Conservation (phyloP, 2,888 invertebrate genomes). For the Petrolisthes cinctipes region DNA sequence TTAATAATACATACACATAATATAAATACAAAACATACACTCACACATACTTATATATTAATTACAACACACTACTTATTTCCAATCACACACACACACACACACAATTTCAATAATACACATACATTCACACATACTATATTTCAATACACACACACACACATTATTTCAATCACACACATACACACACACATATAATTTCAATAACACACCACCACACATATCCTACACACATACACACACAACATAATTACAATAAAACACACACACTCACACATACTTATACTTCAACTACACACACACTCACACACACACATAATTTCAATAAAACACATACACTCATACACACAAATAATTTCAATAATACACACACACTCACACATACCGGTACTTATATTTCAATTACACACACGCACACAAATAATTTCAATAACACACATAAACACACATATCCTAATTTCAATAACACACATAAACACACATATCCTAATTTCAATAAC, state of each 20-base stretch:
- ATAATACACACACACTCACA: background rate
- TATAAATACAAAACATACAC: background rate
- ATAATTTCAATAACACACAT: background rate
- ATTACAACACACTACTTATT: background rate
- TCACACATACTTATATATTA: background rate
- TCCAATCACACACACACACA: background rate
- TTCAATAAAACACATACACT: background rate
- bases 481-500: background rate
- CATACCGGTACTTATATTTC: background rate
- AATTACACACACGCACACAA: background rate
- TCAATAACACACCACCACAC: too few relatives aligned
- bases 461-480: background rate
- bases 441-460: background rate
- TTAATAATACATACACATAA: too few relatives aligned
- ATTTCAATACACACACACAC: background rate
- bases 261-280: background rate
- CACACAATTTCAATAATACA: background rate
- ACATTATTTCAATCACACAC: background rate
- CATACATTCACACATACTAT: slow-evolving; percentile 17
- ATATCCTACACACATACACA: background rate
- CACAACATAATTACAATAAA: background rate
- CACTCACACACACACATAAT: too few relatives aligned
- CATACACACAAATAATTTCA: background rate
- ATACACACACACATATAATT: background rate
- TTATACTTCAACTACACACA: too few relatives aligned